Percentiles rank a stretch among this genome's conserved stretches.
phyloP scores from a whole-genome alignment of 2,113 vertebrate species.

The Oryzias celebensis region DNA sequence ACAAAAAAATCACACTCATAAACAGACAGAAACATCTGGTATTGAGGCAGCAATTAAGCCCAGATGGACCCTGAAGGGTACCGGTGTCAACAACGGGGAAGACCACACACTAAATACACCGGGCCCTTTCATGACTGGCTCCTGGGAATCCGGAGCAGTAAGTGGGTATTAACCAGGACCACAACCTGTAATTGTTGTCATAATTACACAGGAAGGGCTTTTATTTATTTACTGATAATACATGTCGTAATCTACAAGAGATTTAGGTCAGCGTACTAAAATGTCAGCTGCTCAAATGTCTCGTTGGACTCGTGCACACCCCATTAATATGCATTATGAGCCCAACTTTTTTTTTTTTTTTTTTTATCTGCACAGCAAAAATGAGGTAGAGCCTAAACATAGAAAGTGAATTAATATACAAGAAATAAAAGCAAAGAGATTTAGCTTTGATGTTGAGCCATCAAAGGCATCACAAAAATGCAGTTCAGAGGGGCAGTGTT shows the following conservation, averaged over 20 bases:
- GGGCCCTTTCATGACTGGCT: conserved; percentile 24
- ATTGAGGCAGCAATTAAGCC: conserved; percentile 53
- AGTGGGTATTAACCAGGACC: conserved; percentile 46
- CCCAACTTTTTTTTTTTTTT: conserved; percentile 19
- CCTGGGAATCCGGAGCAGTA: conserved; percentile 28
- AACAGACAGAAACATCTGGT: conserved; percentile 62
- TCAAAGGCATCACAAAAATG: conserved; percentile 55
- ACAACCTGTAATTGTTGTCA: conserved; percentile 51
- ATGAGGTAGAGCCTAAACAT: conserved; percentile 61
- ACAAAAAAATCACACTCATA: conserved; percentile 7
- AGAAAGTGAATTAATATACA: conserved; percentile 62
- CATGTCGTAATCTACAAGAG: conserved; percentile 21
- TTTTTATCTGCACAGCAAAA: conserved; percentile 20
- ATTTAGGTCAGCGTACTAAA: conserved; percentile 50
- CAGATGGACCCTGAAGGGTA: conserved; percentile 51
- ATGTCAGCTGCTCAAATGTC: conserved; percentile 2
- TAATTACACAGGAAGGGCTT: conserved; percentile 45
- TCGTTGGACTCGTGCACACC: conserved; percentile 10
- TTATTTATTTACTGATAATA: conserved; percentile 34
- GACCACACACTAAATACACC: conserved; percentile 51
- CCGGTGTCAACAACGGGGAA: conserved; percentile 41
- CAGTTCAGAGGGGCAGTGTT: conserved; percentile 54
- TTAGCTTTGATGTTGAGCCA: conserved; percentile 70
- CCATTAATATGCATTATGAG: conserved; percentile 50
- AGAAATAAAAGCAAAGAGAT: conserved; percentile 63